These are phyloP conservation scores for Silurus glanis DNA, from an alignment of 2,113 vertebrate species.

Conservation along the genomic window DNA sequence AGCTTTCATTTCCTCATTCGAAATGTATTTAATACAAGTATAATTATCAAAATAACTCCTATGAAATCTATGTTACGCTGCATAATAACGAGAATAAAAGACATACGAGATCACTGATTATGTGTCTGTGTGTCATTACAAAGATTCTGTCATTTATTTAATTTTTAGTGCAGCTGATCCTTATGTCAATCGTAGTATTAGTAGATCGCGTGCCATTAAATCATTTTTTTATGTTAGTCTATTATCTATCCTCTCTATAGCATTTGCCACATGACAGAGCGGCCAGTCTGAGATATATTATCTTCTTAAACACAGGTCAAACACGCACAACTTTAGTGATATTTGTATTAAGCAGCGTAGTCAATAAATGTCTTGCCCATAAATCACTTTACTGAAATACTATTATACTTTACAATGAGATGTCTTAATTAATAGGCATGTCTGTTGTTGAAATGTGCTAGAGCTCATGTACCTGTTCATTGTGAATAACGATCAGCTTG, in stretches of 20 bases:
- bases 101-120: not conserved
- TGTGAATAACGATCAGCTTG: constrained; percentile 90
- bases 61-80: not conserved
- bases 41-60: not conserved
- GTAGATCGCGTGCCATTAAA: no score
- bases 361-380: not conserved
- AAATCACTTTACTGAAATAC: not conserved
- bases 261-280: no score
- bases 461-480: constrained; percentile 81
- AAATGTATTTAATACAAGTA: not conserved
- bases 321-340: not conserved
- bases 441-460: not conserved
- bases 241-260: no score
- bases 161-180: not conserved
- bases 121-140: not conserved
- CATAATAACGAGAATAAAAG: not conserved
- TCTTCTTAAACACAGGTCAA: not conserved
- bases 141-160: not conserved
- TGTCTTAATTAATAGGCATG: not conserved
- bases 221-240: no score
- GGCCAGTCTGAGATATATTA: not conserved
- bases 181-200: not conserved
- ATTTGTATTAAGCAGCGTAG: not conserved
- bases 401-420: not conserved
- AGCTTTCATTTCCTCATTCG: not conserved